Evolutionary conservation across 2,113 vertebrate species (phyloP).

Genomic region (Paracanthobrama guichenoti): DNA sequence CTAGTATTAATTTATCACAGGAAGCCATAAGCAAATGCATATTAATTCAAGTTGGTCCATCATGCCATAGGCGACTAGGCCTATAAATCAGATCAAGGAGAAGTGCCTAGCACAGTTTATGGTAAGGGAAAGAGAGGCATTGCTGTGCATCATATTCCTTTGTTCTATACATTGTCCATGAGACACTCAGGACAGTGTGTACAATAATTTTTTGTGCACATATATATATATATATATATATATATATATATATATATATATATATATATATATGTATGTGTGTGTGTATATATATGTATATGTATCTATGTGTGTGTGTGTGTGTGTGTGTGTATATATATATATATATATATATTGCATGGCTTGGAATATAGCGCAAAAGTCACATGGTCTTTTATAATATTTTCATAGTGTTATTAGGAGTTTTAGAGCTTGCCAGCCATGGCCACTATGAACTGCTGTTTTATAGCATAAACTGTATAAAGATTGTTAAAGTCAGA

Average conservation of each 20-base stretch:
- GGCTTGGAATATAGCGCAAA: no score
- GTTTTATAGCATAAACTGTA: background rate
- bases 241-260: no score
- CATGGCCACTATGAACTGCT: background rate
- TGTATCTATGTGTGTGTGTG: no score
- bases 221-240: no score
- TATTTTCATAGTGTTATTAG: background rate
- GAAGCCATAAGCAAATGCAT: conserved; percentile 65
- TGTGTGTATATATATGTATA: no score
- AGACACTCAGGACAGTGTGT: conserved; percentile 45
- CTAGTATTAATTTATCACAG: conserved; percentile 65
- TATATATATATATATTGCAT: no score
- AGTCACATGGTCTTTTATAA: no score
- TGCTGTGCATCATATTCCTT: conserved; percentile 32
- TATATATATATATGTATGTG: no score
- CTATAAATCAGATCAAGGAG: conserved; percentile 71
- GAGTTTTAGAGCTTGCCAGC: background rate
- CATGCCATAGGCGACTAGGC: conserved; percentile 58
- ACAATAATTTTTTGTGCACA: background rate
- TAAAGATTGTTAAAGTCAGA: background rate
- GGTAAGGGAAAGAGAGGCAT: conserved; percentile 46
- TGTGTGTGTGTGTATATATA: no score
- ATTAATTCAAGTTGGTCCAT: conserved; percentile 69
- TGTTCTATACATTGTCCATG: conserved; percentile 41
- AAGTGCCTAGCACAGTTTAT: conserved; percentile 62